A percentile compares a stretch with the other conserved stretches of the same genome.
Evolutionary conservation across 2,113 vertebrate genomes (phyloP).

Genomic region (Austrofundulus limnaeus): DNA sequence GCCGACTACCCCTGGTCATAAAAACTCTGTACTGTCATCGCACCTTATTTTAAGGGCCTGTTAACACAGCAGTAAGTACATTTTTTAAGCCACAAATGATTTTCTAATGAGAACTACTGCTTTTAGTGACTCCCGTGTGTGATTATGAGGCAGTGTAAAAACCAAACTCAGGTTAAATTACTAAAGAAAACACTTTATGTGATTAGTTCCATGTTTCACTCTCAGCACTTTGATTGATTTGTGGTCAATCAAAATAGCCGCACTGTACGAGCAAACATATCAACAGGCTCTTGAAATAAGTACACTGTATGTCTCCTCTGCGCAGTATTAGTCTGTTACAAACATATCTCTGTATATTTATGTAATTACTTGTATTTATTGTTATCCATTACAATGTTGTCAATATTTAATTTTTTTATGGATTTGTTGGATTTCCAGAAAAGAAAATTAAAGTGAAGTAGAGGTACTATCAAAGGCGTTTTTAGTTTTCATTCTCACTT

Average conservation of each 20-base stretch:
- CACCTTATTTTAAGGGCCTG: constrained; percentile 75
- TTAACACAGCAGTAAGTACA: constrained; percentile 62
- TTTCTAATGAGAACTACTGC: constrained; percentile 54
- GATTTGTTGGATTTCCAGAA: constrained; percentile 81
- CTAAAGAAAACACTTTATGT: constrained; percentile 25
- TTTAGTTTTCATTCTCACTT: constrained; percentile 63
- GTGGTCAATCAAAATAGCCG: constrained; percentile 39
- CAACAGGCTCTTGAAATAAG: constrained; percentile 76
- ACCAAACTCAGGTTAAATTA: constrained; percentile 20
- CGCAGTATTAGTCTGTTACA: constrained; percentile 87
- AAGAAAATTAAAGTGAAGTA: constrained; percentile 87
- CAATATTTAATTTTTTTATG: constrained; percentile 90
- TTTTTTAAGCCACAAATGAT: constrained; percentile 50
- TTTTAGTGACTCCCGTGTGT: constrained; percentile 49
- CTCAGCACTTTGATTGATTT: constrained; percentile 31
- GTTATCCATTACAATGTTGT: constrained; percentile 84
- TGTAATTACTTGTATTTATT: constrained; percentile 99
- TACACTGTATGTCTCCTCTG: constrained; percentile 75
- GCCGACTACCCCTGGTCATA: constrained; percentile 65
- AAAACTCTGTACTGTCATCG: constrained; percentile 68
- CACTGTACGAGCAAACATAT: constrained; percentile 34
- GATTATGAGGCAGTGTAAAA: constrained; percentile 30
- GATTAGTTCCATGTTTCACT: constrained; percentile 16
- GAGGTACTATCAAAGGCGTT: constrained; percentile 79
- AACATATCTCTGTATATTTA: constrained; percentile 90